Conservation (phyloP, 2,888 invertebrate species). For the Cheilosia grossa region DNA sequence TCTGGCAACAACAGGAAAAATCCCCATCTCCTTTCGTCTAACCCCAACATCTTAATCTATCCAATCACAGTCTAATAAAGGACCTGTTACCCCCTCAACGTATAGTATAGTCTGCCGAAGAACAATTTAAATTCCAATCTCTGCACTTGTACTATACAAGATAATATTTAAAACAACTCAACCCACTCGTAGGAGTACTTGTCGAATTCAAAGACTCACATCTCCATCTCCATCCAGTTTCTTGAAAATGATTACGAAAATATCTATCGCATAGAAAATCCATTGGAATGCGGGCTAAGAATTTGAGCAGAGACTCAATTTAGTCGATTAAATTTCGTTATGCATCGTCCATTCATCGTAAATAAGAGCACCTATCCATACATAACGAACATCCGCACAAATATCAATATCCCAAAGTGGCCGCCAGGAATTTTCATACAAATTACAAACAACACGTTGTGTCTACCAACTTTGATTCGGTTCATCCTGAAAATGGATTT, state of each 20-base stretch:
- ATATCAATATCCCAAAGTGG: conserved; percentile 47
- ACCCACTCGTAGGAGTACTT: not conserved
- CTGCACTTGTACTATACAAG: not conserved
- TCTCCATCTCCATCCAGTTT: not conserved
- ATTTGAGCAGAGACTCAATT: conserved; percentile 64
- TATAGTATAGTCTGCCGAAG: not conserved
- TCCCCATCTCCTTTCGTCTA: not conserved
- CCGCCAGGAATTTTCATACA: conserved; percentile 39
- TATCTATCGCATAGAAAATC: conserved; percentile 31
- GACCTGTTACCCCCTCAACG: conserved; percentile 18
- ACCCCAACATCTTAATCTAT: conserved; percentile 13
- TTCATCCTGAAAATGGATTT: conserved; percentile 62
- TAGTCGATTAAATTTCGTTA: conserved; percentile 60
- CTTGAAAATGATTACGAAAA: conserved; percentile 24
- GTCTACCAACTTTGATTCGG: conserved; percentile 53
- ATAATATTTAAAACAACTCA: conserved; percentile 4
- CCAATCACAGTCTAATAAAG: conserved; percentile 50
- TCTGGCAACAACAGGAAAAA: too few relatives aligned
- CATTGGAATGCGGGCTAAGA: conserved; percentile 52
- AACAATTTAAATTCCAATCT: conserved; percentile 47
- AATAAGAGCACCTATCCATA: not conserved
- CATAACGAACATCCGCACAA: conserved; percentile 10
- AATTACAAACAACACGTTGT: conserved; percentile 1
- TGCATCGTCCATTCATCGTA: conserved; percentile 47
- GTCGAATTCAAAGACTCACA: not conserved